Conservation (phyloP, 2,888 invertebrate species). For the Thymelicus sylvestris region DNA sequence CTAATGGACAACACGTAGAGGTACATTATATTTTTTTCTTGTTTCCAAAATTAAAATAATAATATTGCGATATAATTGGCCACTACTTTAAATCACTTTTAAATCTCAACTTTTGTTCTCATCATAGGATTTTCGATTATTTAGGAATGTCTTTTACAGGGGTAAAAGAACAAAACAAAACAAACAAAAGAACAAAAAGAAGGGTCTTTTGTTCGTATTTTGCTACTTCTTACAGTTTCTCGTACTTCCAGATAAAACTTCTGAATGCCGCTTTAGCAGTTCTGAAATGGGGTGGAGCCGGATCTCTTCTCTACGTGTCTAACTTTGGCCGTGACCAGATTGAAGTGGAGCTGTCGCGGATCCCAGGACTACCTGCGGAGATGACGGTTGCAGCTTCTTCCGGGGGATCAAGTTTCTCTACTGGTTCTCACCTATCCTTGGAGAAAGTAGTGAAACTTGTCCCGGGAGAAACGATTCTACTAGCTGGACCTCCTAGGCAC, state of each 20-base stretch:
- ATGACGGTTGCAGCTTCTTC: slow-evolving; percentile 72
- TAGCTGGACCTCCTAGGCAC: slow-evolving; percentile 71
- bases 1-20: slow-evolving; percentile 73
- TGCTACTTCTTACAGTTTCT: no score
- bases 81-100: neutral
- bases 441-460: slow-evolving; percentile 63
- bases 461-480: slow-evolving; percentile 67
- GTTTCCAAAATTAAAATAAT: neutral
- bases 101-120: neutral
- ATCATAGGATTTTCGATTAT: neutral
- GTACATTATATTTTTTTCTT: slow-evolving; percentile 48
- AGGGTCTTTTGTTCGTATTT: slow-evolving; percentile 3
- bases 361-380: slow-evolving; percentile 68
- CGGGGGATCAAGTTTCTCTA: slow-evolving; percentile 62
- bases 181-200: no score
- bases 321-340: slow-evolving; percentile 77
- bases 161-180: no score
- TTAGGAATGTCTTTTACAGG: neutral
- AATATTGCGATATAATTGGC: neutral
- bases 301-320: slow-evolving; percentile 65
- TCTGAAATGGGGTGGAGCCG: slow-evolving; percentile 70
- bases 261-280: slow-evolving; percentile 75
- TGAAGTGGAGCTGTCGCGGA: slow-evolving; percentile 74
- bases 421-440: slow-evolving; percentile 59
- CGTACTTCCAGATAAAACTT: slow-evolving; percentile 79